Conservation (phyloP, 2,113 vertebrate genomes). For the Tachysurus fulvidraco region DNA sequence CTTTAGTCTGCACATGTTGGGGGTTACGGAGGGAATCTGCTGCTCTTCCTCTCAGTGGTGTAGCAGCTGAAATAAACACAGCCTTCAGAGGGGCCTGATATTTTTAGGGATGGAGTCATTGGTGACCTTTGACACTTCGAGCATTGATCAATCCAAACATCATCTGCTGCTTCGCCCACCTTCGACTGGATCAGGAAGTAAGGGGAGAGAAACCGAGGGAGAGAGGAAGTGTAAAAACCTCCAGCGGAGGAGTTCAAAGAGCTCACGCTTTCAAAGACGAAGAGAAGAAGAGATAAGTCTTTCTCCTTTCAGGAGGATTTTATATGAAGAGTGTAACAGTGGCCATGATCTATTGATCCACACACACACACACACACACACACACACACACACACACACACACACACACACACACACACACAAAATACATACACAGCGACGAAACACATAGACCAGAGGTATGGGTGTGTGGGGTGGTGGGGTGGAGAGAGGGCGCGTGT, state of each 20-base stretch:
- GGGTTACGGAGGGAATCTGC: not conserved
- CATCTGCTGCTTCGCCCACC: slow-evolving; percentile 27
- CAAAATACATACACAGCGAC: too few relatives aligned
- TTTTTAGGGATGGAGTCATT: not conserved
- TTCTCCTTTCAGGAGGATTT: slow-evolving; percentile 4
- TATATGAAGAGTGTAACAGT: not conserved
- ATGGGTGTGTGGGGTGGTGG: too few relatives aligned
- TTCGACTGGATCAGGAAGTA: not conserved
- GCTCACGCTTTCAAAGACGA: slow-evolving; percentile 22
- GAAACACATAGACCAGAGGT: too few relatives aligned
- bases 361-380: slow-evolving; percentile 1
- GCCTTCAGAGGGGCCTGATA: not conserved
- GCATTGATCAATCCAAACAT: slow-evolving; percentile 19
- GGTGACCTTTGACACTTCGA: slow-evolving; percentile 17
- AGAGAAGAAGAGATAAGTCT: not conserved
- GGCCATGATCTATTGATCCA: slow-evolving; percentile 13
- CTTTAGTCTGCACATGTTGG: not conserved
- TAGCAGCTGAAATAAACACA: not conserved
- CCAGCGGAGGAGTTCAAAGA: slow-evolving; percentile 30
- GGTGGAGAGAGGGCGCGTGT: too few relatives aligned
- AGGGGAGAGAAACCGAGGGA: slow-evolving; percentile 15
- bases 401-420: too few relatives aligned
- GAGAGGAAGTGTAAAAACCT: slow-evolving; percentile 9
- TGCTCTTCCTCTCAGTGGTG: not conserved
- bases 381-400: not conserved